Evolutionary conservation across 2,888 invertebrate genomes (phyloP), one percentile per base, ranked within the genome.

Genomic region (Lamproptera curius): DNA sequence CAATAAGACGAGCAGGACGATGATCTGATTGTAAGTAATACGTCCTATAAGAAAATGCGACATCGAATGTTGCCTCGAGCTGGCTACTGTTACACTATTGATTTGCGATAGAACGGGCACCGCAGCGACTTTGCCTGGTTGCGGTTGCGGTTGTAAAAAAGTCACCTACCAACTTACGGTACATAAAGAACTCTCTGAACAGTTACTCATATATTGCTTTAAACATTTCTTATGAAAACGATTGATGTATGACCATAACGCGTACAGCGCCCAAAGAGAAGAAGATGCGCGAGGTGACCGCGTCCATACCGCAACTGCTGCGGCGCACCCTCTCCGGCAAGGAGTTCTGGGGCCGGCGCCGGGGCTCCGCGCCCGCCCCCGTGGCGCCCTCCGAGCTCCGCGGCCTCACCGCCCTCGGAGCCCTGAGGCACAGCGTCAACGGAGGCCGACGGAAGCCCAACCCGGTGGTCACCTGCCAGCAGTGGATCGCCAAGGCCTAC

Each of bases 321-420:
- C 67, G 66, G 0, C 74, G 75, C 16, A 72, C 76, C 0, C 55
- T 77, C 15, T 67, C 76, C 0, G 64, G 66, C 11, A 73, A 1
- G 28, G 79, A 77, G 11, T 48, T 58, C 2, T 74, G 71, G 67
- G 50, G 63, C 0, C 64, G 66, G 1, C 73, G 85, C 1, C 69
- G 83, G 0, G 83, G 83, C 0, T 84, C 84, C 0, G 84, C 80
- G 0, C 83, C 83, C 0, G 73, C 70, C 5, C 77, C 76, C 0
- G 62, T 70, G 2, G 75, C 64, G 2, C 54, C 66, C 0, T 70
- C 73, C 0, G 78, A 78, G 47, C 53, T 73, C 2, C 64, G 71
- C 2, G 66, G 65, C 1, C 61, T 76, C 4, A 59, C 65, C 6
- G 48, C 68, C 1, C 50, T 61, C 1, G 62, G 65, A 1, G 55